phyloP scores from a whole-genome alignment of 2,113 vertebrate species.

The Donacobius atricapilla region DNA sequence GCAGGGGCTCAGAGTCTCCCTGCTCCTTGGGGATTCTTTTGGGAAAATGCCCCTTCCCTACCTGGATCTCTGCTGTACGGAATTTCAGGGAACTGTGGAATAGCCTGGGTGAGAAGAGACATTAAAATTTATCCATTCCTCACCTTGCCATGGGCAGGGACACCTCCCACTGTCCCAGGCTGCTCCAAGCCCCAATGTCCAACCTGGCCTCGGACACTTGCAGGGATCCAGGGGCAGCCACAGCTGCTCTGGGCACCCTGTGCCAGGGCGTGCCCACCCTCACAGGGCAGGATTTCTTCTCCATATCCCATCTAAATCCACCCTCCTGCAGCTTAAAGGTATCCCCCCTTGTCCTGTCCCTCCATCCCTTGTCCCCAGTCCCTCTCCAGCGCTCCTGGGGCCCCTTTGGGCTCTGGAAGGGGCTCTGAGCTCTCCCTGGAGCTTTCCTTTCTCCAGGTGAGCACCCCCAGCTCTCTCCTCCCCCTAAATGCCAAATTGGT shows the following conservation, averaged over 20 bases:
- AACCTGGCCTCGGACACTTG: rapidly evolving
- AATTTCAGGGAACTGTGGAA: neutral
- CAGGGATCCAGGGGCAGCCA: neutral
- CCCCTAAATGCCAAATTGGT: neutral
- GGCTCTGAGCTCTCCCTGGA: neutral
- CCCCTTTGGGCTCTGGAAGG: neutral
- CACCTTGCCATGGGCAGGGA: neutral
- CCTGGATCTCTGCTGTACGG: neutral
- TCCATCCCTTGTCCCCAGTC: neutral
- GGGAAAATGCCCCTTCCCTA: neutral
- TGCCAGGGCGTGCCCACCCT: neutral
- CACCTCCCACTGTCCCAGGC: rapidly evolving
- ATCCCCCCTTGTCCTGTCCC: neutral
- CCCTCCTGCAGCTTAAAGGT: neutral
- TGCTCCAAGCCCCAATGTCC: neutral
- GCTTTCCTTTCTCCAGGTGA: neutral
- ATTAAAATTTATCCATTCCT: neutral
- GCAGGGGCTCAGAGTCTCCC: neutral
- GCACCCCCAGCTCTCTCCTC: neutral
- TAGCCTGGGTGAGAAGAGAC: neutral
- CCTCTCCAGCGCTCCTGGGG: neutral
- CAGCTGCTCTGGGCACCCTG: neutral
- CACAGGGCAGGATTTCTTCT: rapidly evolving
- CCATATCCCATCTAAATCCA: neutral
- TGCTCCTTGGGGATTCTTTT: neutral